Evolutionary conservation across 2,888 invertebrate species (phyloP), one percentile per base, ranked within the genome.

Genomic region (Tetragonula carbonaria): DNA sequence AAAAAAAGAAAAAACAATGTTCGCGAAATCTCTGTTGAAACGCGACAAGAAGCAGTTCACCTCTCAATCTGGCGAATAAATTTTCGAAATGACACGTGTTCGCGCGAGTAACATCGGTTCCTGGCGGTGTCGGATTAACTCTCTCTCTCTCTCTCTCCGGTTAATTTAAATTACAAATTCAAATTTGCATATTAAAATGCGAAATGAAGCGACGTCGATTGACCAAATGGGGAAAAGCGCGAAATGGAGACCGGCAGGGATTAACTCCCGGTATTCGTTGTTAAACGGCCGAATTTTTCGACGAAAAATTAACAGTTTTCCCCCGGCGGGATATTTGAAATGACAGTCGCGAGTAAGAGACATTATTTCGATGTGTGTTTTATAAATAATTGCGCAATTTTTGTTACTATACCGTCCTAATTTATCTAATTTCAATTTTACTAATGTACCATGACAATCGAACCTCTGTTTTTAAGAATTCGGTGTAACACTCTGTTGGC

Each of bases 141-240:
- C 53, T 18, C 53, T 53, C 53, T 53, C 53, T 53, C 53, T 53
- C 18, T 53, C 53, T 53, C 53, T 53, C 53, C 8, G 18, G n/a
- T 45, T 67, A 23, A 67, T 67, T 67, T 45, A 67, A 45, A 45
- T 67, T n/a, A 45, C 67, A 67, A 67, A n/a, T 67, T 50, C 45
- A 23, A 45, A 67, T 45, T 50, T 38, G 8, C 65, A 38, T 67
- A 67, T 45, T n/a, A 38, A 67, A 67, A 67, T n/a, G 45, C n/a
- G 21, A 67, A 23, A 67, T n/a, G 16, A 16, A 8, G 14, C 14
- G 8, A 16, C n/a, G 38, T 50, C 67, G n/a, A 67, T 67, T 45
- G n/a, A 23, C n/a, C n/a, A 5, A 0, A n/a, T 16, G 6, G 28
- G 11, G 4, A 23, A 45, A 45, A 3, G 1, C n/a, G 11, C 16